phyloP scores from a whole-genome alignment of 1,140 invertebrate species.

The Whitmania pigra region DNA sequence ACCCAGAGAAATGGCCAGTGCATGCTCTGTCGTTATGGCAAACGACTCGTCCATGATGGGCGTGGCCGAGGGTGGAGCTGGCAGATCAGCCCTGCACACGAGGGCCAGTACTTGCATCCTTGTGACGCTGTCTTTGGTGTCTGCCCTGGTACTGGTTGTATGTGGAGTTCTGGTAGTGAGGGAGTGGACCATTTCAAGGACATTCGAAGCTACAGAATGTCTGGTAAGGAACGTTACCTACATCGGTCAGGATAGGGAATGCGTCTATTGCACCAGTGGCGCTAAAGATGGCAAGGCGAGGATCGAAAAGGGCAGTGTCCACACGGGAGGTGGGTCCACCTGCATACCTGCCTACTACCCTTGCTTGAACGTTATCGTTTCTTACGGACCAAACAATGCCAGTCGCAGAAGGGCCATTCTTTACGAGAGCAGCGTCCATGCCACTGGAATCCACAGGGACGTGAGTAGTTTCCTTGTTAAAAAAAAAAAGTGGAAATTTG shows the following conservation, averaged over 20 bases:
- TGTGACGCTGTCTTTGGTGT: constrained; percentile 20
- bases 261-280: constrained; percentile 18
- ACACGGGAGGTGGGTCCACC: neutral
- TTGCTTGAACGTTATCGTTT: constrained; percentile 19
- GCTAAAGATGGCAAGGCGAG: constrained; percentile 20
- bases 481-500: too few relatives aligned
- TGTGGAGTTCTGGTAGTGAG: constrained; percentile 25
- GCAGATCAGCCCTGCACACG: constrained; percentile 11
- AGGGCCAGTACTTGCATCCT: constrained; percentile 23
- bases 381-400: constrained; percentile 11
- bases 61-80: neutral
- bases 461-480: too few relatives aligned
- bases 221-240: constrained; percentile 21
- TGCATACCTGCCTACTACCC: constrained; percentile 15
- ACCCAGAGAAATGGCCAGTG: constrained; percentile 10
- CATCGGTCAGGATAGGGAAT: constrained; percentile 4
- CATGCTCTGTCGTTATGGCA: constrained; percentile 14
- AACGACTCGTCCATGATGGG: constrained; percentile 12
- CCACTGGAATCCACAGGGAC: too few relatives aligned
- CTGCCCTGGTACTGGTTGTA: constrained; percentile 19
- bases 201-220: constrained; percentile 20
- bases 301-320: constrained; percentile 9
- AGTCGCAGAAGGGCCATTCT: constrained; percentile 7
- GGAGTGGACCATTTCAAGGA: constrained; percentile 17
- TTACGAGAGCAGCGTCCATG: constrained; percentile 13